Evolutionary conservation across 1,140 invertebrate genomes (phyloP).

Genomic region (Zophobas atratus): DNA sequence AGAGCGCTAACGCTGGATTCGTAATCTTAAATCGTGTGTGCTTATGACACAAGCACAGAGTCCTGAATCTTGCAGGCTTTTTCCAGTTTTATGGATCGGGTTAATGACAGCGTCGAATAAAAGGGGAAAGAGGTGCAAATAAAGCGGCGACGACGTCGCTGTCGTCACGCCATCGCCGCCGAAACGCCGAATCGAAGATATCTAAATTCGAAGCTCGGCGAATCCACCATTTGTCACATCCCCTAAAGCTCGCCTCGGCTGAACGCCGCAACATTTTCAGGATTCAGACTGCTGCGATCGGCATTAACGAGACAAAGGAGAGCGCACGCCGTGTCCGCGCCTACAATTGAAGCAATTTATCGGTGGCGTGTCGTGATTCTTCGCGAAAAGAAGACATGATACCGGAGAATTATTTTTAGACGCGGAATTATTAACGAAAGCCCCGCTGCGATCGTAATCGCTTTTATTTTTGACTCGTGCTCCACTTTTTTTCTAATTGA

Average conservation of each 20-base stretch:
- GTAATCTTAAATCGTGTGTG: constrained; percentile 51
- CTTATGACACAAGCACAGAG: constrained; percentile 45
- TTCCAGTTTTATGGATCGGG: constrained; percentile 46
- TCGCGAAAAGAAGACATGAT: constrained; percentile 22
- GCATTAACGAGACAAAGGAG: constrained; percentile 40
- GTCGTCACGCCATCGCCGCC: neutral
- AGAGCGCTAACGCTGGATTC: constrained; percentile 50
- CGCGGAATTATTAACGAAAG: neutral
- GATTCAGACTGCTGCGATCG: constrained; percentile 15
- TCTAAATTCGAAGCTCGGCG: constrained; percentile 37
- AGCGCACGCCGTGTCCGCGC: constrained; percentile 26
- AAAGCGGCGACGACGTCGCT: neutral
- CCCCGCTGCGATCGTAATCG: neutral
- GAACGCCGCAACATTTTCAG: constrained; percentile 25
- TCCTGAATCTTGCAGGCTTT: constrained; percentile 42
- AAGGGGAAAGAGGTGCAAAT: constrained; percentile 22
- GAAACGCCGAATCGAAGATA: neutral
- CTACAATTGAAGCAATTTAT: constrained; percentile 38
- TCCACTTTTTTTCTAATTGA: no score
- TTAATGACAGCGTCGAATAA: constrained; percentile 44
- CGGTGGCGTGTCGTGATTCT: constrained; percentile 25
- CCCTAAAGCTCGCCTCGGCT: constrained; percentile 13
- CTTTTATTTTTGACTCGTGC: no score
- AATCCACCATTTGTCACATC: constrained; percentile 38
- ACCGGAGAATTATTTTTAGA: constrained; percentile 9